A percentile compares a stretch with the other conserved stretches of the same genome.
Conservation (phyloP, 2,113 vertebrate genomes). For the Eupsittula cactorum region DNA sequence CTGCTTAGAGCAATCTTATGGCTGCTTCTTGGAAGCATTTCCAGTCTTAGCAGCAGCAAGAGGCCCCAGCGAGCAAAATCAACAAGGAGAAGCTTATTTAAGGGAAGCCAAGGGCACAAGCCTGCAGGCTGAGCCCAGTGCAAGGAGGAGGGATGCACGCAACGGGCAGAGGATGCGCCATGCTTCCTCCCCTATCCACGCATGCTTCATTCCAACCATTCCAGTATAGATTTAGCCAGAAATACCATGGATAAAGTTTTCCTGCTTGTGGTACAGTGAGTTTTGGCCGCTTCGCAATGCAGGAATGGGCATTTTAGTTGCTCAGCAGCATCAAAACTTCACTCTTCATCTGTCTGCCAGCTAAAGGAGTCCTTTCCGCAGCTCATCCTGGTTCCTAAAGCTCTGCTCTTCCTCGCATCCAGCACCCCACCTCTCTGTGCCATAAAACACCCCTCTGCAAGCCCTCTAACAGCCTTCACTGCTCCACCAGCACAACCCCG, state of each 20-base stretch:
- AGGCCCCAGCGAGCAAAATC: not conserved
- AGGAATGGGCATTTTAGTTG: not conserved
- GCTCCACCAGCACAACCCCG: not conserved
- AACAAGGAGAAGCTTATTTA: not conserved
- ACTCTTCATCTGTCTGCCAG: not conserved
- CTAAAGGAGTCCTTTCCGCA: not conserved
- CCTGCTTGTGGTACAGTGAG: not conserved
- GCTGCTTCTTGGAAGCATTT: not conserved
- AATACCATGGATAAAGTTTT: accelerated
- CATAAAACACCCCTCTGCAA: not conserved
- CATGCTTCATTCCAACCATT: too few relatives aligned
- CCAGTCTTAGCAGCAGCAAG: not conserved
- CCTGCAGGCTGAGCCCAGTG: not conserved
- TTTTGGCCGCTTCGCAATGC: not conserved
- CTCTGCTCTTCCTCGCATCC: not conserved
- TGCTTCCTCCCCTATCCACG: not conserved
- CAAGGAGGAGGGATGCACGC: not conserved
- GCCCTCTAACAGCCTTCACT: not conserved
- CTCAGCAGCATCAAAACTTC: not conserved
- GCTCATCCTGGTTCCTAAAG: not conserved
- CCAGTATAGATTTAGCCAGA: not conserved
- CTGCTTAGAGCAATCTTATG: not conserved
- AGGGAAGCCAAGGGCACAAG: not conserved
- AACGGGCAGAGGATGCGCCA: not conserved
- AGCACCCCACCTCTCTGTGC: not conserved